A percentile compares a stretch with the other conserved stretches of the same genome.
Evolutionary conservation across 2,888 invertebrate species (phyloP).

Genomic region (Andrena chrysosceles): DNA sequence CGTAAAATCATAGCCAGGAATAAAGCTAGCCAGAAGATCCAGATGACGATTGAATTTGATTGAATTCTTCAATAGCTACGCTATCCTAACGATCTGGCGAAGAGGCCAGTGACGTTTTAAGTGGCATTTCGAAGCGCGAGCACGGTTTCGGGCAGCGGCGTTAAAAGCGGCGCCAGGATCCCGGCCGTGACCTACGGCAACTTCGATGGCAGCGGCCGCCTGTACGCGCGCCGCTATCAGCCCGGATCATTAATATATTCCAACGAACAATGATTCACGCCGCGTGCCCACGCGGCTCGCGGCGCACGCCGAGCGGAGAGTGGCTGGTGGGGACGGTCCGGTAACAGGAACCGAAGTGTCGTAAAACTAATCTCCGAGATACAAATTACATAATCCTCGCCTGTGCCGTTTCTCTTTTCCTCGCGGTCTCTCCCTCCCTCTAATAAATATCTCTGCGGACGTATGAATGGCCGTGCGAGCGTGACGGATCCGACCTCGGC

Average conservation of each 20-base stretch:
- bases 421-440: neutral
- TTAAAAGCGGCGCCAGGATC: conserved; percentile 18
- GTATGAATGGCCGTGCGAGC: conserved; percentile 25
- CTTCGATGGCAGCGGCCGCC: conserved; percentile 38
- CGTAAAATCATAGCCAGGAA: no score
- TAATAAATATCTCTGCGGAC: conserved; percentile 38
- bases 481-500: conserved; percentile 9
- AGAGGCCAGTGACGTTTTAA: neutral
- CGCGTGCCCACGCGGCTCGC: conserved; percentile 57
- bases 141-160: neutral
- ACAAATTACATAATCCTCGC: conserved; percentile 72
- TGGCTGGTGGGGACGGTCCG: conserved; percentile 43
- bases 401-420: conserved; percentile 20
- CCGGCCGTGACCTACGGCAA: conserved; percentile 55
- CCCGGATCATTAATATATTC: conserved; percentile 71
- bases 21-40: no score
- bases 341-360: conserved; percentile 72
- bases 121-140: neutral
- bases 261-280: conserved; percentile 69
- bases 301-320: neutral
- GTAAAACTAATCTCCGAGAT: conserved; percentile 76
- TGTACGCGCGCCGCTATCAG: conserved; percentile 59
- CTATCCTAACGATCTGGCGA: neutral
- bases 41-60: no score
- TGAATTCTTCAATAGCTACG: no score